These are phyloP conservation scores for Pluvialis apricaria DNA, from an alignment of 2,113 vertebrate species.

Conservation along the genomic window DNA sequence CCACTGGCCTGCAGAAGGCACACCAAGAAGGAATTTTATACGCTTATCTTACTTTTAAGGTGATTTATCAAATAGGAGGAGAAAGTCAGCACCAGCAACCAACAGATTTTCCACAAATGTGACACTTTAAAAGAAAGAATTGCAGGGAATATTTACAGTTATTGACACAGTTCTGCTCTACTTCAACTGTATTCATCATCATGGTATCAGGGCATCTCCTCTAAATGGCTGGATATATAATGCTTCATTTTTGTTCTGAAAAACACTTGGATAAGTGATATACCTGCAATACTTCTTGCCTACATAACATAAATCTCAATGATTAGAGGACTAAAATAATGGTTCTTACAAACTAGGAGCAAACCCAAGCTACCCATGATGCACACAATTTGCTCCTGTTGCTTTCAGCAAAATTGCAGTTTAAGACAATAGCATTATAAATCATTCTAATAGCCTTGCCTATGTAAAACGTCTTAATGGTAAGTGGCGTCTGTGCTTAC, in stretches of 20 bases:
- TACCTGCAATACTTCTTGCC: background rate
- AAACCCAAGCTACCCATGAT: background rate
- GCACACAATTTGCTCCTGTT: background rate
- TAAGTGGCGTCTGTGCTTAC: background rate
- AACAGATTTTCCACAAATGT: background rate
- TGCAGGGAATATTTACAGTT: background rate
- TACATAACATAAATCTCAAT: background rate
- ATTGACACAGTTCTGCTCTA: background rate
- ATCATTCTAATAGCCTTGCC: conserved; percentile 41
- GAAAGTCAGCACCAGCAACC: background rate
- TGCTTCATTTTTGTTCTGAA: background rate
- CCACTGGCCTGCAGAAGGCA: background rate
- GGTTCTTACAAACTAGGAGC: background rate
- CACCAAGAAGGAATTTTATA: background rate
- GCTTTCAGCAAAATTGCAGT: conserved; percentile 32
- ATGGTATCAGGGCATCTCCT: background rate
- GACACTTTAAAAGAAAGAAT: background rate
- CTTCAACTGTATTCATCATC: background rate
- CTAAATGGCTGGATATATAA: background rate
- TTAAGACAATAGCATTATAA: conserved; percentile 13
- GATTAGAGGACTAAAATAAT: background rate
- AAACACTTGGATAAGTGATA: background rate
- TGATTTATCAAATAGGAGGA: background rate
- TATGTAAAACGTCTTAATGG: background rate
- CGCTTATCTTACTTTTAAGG: background rate